Evolutionary conservation across 92 coral and sea anemone genomes (phyloP).

Genomic region (Umimayanthus kanabou): DNA sequence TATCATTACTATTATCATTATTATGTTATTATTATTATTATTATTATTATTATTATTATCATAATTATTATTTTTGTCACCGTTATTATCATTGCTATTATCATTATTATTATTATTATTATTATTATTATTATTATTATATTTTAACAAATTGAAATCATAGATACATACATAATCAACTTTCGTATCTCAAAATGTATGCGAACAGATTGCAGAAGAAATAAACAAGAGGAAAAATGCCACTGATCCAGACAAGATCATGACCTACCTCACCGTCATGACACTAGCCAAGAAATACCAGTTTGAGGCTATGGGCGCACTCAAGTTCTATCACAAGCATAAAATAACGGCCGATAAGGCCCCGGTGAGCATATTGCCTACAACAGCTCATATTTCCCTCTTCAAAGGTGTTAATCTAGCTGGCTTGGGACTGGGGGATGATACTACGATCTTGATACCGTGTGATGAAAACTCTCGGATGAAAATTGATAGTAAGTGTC

Average conservation of each 20-base stretch:
- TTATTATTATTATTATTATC: too few relatives aligned
- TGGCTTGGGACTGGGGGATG: constrained; percentile 60
- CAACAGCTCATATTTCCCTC: constrained; percentile 64
- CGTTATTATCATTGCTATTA: too few relatives aligned
- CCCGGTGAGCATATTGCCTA: constrained; percentile 49
- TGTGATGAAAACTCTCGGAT: constrained; percentile 45
- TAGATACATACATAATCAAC: background rate
- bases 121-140: too few relatives aligned
- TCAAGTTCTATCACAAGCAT: constrained; percentile 28
- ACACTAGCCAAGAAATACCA: constrained; percentile 40
- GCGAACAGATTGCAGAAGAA: constrained; percentile 1
- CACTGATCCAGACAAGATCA: background rate
- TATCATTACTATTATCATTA: too few relatives aligned
- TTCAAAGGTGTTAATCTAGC: constrained; percentile 53
- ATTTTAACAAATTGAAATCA: too few relatives aligned
- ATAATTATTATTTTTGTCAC: too few relatives aligned
- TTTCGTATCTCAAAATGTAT: background rate
- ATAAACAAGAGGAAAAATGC: background rate
- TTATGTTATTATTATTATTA: too few relatives aligned
- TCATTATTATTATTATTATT: too few relatives aligned
- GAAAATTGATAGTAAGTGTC: constrained; percentile 36
- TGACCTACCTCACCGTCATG: constrained; percentile 40
- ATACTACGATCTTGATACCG: constrained; percentile 47
- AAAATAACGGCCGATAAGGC: constrained; percentile 16
- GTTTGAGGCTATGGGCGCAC: constrained; percentile 44